Conservation (phyloP, 2,797 vertebrate genomes). For the Taeniopygia guttata region DNA sequence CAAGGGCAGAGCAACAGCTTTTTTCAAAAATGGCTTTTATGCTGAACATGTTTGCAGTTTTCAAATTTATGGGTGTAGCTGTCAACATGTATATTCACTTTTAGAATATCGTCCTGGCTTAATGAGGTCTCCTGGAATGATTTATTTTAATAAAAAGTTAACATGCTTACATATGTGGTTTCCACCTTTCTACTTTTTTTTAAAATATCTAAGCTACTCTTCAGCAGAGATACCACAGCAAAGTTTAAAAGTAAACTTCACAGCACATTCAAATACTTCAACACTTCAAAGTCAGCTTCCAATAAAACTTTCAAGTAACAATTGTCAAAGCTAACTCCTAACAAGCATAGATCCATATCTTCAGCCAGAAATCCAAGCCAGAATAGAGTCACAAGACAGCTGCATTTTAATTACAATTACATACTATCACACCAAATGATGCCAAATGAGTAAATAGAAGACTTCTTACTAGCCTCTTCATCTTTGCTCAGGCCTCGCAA, state of each 20-base stretch:
- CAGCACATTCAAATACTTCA: slow-evolving; percentile 40
- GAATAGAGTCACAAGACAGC: background rate
- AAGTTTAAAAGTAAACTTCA: slow-evolving; percentile 13
- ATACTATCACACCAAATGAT: background rate
- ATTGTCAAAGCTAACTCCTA: background rate
- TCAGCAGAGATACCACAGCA: background rate
- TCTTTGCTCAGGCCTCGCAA: background rate
- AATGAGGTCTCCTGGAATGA: slow-evolving; percentile 74
- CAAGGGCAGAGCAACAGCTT: slow-evolving; percentile 59
- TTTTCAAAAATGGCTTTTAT: slow-evolving; percentile 64
- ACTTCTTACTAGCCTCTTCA: background rate
- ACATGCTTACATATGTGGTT: slow-evolving; percentile 65
- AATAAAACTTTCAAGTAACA: slow-evolving; percentile 23
- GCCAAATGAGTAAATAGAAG: background rate
- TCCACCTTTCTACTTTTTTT: slow-evolving; percentile 33
- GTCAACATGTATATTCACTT: slow-evolving; percentile 72
- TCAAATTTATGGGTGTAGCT: slow-evolving; percentile 71
- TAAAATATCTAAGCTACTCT: background rate
- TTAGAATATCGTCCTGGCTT: slow-evolving; percentile 70
- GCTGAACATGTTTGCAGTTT: slow-evolving; percentile 69
- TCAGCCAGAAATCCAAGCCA: background rate
- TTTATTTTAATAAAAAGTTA: slow-evolving; percentile 72
- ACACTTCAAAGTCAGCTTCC: slow-evolving; percentile 49
- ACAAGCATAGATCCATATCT: background rate
- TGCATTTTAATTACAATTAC: background rate